Evolutionary conservation across 1,140 invertebrate genomes (phyloP).

Genomic region (Drosophila subobscura): DNA sequence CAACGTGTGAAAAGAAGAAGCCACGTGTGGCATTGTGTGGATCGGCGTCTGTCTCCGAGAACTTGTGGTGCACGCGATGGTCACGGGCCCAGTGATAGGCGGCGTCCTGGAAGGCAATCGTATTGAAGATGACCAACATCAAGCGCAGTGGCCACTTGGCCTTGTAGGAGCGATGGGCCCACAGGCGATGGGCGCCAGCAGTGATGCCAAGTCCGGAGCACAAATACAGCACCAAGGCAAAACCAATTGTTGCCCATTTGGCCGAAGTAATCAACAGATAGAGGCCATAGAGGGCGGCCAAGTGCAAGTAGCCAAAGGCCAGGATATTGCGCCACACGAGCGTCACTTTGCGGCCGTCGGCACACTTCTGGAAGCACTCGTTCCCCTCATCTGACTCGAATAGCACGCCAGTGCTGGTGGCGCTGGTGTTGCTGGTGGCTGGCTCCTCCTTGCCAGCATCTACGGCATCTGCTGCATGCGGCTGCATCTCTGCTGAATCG

Average conservation of each 20-base stretch:
- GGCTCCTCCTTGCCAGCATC: too few species aligned
- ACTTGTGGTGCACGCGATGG: constrained; percentile 98
- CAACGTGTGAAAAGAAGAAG: constrained; percentile 98
- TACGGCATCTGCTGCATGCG: too few species aligned
- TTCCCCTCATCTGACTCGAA: constrained; percentile 87
- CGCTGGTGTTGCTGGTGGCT: too few species aligned
- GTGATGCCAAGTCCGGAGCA: constrained; percentile 92
- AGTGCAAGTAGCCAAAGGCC: constrained; percentile 93
- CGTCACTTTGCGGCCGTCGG: constrained; percentile 85
- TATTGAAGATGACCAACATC: constrained; percentile 91
- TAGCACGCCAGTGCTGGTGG: constrained; percentile 84
- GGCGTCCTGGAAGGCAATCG: constrained; percentile 95
- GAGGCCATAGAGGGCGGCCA: constrained; percentile 92
- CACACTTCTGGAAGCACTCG: constrained; percentile 14
- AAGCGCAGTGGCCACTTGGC: constrained; percentile 93
- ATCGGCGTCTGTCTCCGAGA: constrained; percentile 97
- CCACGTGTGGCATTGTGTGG: constrained; percentile 97
- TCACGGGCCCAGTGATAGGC: constrained; percentile 97
- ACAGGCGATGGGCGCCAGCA: constrained; percentile 96
- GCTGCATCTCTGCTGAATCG: too few species aligned
- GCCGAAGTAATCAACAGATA: constrained; percentile 92
- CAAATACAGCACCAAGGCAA: constrained; percentile 88
- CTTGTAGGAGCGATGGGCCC: constrained; percentile 97
- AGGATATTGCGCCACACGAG: constrained; percentile 97
- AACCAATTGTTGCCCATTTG: constrained; percentile 89